Evolutionary conservation across 2,888 invertebrate genomes (phyloP).

Genomic region (Endotricha flammealis): DNA sequence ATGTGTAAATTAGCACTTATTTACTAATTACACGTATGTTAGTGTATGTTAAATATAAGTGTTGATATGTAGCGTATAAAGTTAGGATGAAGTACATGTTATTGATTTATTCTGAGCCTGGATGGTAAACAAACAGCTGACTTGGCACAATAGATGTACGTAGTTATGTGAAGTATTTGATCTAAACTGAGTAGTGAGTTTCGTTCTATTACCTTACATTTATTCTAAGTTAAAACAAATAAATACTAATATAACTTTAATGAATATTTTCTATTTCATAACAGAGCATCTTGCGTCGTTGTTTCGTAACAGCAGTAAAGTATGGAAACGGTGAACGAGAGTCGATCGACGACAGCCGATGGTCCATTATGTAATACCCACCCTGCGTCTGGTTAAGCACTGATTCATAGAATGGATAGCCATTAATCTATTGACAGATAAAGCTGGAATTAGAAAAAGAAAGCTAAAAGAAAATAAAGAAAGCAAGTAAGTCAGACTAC

Average conservation of each 20-base stretch:
- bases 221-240: not conserved
- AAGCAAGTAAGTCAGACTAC: constrained; percentile 34
- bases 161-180: not conserved
- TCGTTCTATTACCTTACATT: not conserved
- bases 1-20: too few relatives aligned
- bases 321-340: constrained; percentile 25
- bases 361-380: constrained; percentile 46
- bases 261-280: constrained; percentile 27
- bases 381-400: constrained; percentile 29
- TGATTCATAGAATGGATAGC: constrained; percentile 23
- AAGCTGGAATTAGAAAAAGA: constrained; percentile 19
- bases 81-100: not conserved
- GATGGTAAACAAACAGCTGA: not conserved
- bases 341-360: constrained; percentile 30
- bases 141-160: too few relatives aligned
- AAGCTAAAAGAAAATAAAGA: constrained; percentile 25
- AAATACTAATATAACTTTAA: not conserved
- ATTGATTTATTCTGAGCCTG: not conserved
- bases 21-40: constrained; percentile 6
- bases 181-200: not conserved
- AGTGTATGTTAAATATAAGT: not conserved
- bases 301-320: constrained; percentile 28
- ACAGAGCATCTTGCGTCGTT: constrained; percentile 23
- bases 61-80: not conserved
- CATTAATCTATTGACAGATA: not conserved